phyloP scores from a whole-genome alignment of 1,140 invertebrate species.

The Dysdera silvatica region DNA sequence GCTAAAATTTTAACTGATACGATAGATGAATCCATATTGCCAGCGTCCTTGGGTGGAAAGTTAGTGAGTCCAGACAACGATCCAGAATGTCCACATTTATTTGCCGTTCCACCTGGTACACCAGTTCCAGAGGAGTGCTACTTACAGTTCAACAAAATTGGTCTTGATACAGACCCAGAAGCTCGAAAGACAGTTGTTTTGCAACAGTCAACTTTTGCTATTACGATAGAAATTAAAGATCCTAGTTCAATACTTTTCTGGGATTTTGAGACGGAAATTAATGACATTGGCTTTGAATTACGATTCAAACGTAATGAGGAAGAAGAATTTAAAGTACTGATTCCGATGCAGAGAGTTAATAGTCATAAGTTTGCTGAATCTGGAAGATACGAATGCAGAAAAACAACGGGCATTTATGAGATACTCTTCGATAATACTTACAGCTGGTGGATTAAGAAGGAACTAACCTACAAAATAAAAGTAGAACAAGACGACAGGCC shows the following conservation, averaged over 20 bases:
- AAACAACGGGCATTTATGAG: no score
- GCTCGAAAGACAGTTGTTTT: slow-evolving; percentile 2
- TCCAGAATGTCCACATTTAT: slow-evolving; percentile 1
- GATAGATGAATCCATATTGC: slow-evolving; percentile 20
- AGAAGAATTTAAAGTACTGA: not conserved
- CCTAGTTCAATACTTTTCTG: slow-evolving; percentile 9
- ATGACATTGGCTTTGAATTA: slow-evolving; percentile 12
- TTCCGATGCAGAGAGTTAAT: slow-evolving; percentile 9
- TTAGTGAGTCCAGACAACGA: not conserved
- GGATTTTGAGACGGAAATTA: slow-evolving; percentile 10
- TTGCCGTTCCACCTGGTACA: not conserved
- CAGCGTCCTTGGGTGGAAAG: slow-evolving; percentile 13
- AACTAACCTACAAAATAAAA: no score
- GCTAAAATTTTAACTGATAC: no score
- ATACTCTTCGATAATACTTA: no score
- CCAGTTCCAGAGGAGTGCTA: slow-evolving; percentile 9
- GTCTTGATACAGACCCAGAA: slow-evolving; percentile 3
- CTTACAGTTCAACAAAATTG: not conserved
- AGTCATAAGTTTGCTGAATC: slow-evolving; percentile 17
- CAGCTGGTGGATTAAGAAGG: no score
- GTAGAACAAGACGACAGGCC: no score
- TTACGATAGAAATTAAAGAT: not conserved
- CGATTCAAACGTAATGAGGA: not conserved
- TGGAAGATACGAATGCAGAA: no score
- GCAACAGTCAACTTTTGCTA: not conserved